Percentiles rank a stretch among this genome's conserved stretches.
These are phyloP conservation scores for Neopelma chrysocephalum DNA, from an alignment of 2,797 vertebrate genomes.

Conservation along the genomic window DNA sequence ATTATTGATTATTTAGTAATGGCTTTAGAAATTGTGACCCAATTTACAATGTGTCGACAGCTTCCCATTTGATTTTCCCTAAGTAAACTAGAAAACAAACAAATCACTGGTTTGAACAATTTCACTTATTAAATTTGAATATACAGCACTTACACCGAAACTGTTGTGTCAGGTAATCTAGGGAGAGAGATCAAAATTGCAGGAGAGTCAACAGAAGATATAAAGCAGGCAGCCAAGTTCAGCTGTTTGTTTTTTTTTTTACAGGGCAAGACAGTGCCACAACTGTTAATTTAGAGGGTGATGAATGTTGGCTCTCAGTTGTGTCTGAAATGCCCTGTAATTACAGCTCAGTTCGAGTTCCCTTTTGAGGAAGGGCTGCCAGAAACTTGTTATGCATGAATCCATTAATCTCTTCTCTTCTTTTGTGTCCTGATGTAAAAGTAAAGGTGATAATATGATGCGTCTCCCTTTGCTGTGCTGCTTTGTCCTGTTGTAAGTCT, in stretches of 20 bases:
- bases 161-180: background rate
- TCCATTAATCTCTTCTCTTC: background rate
- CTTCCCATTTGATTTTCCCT: background rate
- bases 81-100: slow-evolving; percentile 19
- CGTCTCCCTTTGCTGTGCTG: background rate
- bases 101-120: background rate
- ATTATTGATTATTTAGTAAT: slow-evolving; percentile 32
- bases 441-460: background rate
- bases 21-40: slow-evolving; percentile 27
- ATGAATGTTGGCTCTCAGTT: background rate
- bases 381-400: background rate
- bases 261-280: background rate
- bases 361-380: background rate
- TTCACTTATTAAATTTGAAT: background rate
- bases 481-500: background rate
- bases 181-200: background rate
- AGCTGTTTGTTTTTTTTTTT: background rate
- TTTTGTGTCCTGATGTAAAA: background rate
- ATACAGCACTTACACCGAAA: background rate
- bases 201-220: background rate
- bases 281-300: background rate
- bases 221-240: background rate
- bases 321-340: slow-evolving; percentile 30
- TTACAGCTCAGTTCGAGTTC: slow-evolving; percentile 4
- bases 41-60: background rate